phyloP scores from a whole-genome alignment of 2,113 vertebrate genomes.

The Odocoileus hemionus region DNA sequence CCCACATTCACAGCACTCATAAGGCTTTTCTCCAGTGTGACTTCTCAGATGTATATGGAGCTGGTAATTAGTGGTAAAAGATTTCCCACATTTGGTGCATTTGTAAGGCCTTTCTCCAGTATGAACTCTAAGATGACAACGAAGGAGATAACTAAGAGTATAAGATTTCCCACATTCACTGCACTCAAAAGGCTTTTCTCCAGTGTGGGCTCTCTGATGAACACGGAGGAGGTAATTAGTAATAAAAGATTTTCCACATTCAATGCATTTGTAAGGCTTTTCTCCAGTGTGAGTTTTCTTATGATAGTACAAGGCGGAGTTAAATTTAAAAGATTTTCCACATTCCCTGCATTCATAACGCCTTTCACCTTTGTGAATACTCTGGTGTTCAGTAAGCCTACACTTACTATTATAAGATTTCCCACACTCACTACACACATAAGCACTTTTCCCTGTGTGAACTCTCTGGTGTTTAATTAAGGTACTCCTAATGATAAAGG shows the following conservation, averaged over 20 bases:
- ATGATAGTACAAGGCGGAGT: not conserved
- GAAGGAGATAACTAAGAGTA: not conserved
- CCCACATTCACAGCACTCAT: slow-evolving; percentile 51
- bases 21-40: not conserved
- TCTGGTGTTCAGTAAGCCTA: not conserved
- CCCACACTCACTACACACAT: not conserved
- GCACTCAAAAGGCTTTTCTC: not conserved
- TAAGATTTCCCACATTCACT: not conserved
- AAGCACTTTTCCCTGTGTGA: not conserved
- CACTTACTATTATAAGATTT: not conserved
- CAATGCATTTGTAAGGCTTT: not conserved
- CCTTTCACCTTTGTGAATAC: not conserved
- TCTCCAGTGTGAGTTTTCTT: not conserved
- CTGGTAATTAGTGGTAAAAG: not conserved
- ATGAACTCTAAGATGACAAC: not conserved
- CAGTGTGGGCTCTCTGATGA: not conserved
- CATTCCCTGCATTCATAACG: not conserved
- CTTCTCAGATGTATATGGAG: not conserved
- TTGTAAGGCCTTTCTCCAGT: not conserved
- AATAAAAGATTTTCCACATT: not conserved
- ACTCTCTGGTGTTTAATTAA: not conserved
- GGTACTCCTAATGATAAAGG: not conserved
- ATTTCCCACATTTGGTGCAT: not conserved
- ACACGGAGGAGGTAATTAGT: not conserved
- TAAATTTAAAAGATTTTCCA: not conserved